Evolutionary conservation across 1,140 invertebrate species (phyloP).

Genomic region (Zaprionus nigranus): DNA sequence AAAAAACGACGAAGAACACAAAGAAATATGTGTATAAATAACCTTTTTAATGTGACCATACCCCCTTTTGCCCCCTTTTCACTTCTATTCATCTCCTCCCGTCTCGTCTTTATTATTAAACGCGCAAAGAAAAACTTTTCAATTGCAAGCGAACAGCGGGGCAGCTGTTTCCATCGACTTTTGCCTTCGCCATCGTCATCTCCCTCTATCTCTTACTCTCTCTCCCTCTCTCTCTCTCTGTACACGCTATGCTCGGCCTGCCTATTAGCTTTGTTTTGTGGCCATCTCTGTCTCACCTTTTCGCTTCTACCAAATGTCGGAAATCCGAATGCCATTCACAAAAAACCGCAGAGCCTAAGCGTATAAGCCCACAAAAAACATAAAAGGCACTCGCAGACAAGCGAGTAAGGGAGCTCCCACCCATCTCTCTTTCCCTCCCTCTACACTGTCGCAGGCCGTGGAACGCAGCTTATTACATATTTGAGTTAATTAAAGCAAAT

Average conservation of each 20-base stretch:
- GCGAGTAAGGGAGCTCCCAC: background rate
- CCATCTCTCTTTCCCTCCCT: background rate
- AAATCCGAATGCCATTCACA: slow-evolving; percentile 60
- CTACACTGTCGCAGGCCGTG: background rate
- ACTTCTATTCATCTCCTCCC: background rate
- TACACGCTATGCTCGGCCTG: slow-evolving; percentile 18
- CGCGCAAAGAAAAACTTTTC: slow-evolving; percentile 62
- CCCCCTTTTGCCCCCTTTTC: background rate
- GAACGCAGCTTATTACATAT: slow-evolving; percentile 62
- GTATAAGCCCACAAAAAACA: slow-evolving; percentile 63
- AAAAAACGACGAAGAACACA: slow-evolving; percentile 42
- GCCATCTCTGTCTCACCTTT: slow-evolving; percentile 45
- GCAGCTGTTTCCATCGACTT: slow-evolving; percentile 75
- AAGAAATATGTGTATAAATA: slow-evolving; percentile 28
- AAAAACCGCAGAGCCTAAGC: slow-evolving; percentile 64
- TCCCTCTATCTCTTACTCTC: slow-evolving; percentile 28
- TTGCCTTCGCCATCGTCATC: slow-evolving; percentile 22
- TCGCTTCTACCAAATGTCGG: slow-evolving; percentile 56
- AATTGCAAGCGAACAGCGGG: slow-evolving; percentile 70
- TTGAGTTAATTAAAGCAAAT: slow-evolving; percentile 77
- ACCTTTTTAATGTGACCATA: slow-evolving; percentile 49
- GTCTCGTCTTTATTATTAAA: slow-evolving; percentile 70
- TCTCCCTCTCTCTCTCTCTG: slow-evolving; percentile 19
- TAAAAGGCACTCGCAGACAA: slow-evolving; percentile 42
- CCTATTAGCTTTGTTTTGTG: slow-evolving; percentile 63